Evolutionary conservation across 2,797 vertebrate genomes (phyloP).

Genomic region (Alcedo atthis): DNA sequence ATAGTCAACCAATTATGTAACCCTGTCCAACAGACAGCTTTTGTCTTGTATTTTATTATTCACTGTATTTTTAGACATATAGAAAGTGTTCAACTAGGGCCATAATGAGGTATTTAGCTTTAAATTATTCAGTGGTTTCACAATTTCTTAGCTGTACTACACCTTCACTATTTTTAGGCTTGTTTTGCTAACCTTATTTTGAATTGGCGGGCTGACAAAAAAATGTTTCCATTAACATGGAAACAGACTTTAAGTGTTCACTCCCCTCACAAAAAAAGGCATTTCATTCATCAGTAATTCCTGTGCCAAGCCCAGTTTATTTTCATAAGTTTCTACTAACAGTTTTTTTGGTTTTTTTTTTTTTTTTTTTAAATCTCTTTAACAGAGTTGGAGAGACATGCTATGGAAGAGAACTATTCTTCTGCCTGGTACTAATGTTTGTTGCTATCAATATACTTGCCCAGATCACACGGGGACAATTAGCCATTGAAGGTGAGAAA

Average conservation of each 20-base stretch:
- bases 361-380: not conserved
- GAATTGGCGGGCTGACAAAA: constrained; percentile 27
- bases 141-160: not conserved
- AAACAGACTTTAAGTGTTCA: constrained; percentile 38
- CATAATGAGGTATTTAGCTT: not conserved
- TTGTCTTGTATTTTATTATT: not conserved
- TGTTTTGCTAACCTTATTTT: constrained; percentile 53
- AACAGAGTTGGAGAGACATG: not conserved
- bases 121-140: not conserved
- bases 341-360: no score
- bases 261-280: not conserved
- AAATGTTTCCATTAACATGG: constrained; percentile 25
- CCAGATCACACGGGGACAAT: not conserved
- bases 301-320: constrained; percentile 40
- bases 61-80: not conserved
- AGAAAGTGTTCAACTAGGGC: not conserved
- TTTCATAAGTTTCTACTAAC: not conserved
- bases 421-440: not conserved
- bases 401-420: not conserved
- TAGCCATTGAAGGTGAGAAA: not conserved
- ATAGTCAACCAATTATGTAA: not conserved
- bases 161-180: constrained; percentile 51
- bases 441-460: not conserved
- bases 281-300: constrained; percentile 47
- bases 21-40: not conserved